These are phyloP conservation scores for Apteryx mantelli DNA, from an alignment of 2,113 vertebrate genomes.

Conservation along the genomic window DNA sequence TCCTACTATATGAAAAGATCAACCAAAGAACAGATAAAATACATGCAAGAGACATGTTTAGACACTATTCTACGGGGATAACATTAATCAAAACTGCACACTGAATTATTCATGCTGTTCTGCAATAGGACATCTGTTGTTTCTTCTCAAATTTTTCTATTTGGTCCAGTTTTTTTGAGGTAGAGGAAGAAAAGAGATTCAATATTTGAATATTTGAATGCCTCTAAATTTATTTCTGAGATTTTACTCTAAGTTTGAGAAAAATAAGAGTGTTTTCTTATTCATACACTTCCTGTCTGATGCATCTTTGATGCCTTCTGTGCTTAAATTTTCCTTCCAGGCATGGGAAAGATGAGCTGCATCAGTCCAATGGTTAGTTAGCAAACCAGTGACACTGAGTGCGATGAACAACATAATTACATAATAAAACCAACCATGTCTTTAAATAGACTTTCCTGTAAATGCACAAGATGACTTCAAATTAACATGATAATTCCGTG, in stretches of 20 bases:
- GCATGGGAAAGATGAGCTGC: background rate
- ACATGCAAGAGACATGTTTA: background rate
- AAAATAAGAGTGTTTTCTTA: constrained; percentile 60
- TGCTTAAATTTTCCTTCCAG: background rate
- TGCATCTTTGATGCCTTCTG: background rate
- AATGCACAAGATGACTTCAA: constrained; percentile 39
- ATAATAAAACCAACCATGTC: constrained; percentile 53
- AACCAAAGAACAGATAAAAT: background rate
- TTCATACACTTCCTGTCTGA: constrained; percentile 35
- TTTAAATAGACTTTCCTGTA: constrained; percentile 58
- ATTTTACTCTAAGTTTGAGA: constrained; percentile 18
- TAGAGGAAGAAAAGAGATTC: background rate
- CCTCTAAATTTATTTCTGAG: background rate
- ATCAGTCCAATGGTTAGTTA: constrained; percentile 43
- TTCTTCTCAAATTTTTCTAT: background rate
- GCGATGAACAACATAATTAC: constrained; percentile 27
- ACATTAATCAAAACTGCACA: background rate
- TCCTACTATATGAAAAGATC: background rate
- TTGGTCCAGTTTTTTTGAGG: background rate
- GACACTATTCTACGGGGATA: background rate
- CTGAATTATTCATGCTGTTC: background rate
- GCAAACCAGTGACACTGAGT: constrained; percentile 61
- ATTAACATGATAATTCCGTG: constrained; percentile 39
- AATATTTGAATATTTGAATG: background rate
- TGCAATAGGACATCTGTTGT: background rate